These are phyloP conservation scores for Notolabrus celidotus DNA, from an alignment of 2,797 vertebrate species.

Conservation along the genomic window DNA sequence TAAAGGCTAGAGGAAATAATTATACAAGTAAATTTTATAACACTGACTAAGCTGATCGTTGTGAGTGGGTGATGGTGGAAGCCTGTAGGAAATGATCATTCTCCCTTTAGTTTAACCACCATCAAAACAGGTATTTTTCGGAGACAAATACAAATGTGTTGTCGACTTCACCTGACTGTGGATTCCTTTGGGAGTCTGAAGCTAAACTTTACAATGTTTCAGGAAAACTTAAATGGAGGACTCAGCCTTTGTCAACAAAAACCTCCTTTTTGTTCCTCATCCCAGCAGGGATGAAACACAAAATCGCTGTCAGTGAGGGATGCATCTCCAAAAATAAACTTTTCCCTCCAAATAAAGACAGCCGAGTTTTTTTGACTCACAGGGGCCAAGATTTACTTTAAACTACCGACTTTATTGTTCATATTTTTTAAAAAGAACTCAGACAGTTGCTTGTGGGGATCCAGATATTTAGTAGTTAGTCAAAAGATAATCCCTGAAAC, in stretches of 20 bases:
- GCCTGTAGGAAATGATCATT: background rate
- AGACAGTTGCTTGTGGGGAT: conserved; percentile 13
- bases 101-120: background rate
- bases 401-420: conserved; percentile 25
- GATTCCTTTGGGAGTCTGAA: background rate
- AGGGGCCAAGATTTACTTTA: conserved; percentile 19
- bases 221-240: conserved; percentile 23
- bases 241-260: conserved; percentile 36
- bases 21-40: no score
- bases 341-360: conserved; percentile 28
- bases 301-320: conserved; percentile 25
- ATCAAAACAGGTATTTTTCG: background rate
- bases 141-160: background rate
- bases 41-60: no score
- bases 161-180: conserved; percentile 5
- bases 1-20: no score
- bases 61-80: background rate
- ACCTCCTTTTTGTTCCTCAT: conserved; percentile 31
- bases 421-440: background rate
- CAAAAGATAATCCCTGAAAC: conserved; percentile 36
- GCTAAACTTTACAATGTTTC: conserved; percentile 35
- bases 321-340: conserved; percentile 46
- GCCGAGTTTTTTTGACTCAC: conserved; percentile 12
- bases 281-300: conserved; percentile 40
- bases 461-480: conserved; percentile 20